Evolutionary conservation across 92 coral and sea anemone genomes (phyloP), one percentile per base, ranked within the genome.

Genomic region (Virgularia gustaviana): DNA sequence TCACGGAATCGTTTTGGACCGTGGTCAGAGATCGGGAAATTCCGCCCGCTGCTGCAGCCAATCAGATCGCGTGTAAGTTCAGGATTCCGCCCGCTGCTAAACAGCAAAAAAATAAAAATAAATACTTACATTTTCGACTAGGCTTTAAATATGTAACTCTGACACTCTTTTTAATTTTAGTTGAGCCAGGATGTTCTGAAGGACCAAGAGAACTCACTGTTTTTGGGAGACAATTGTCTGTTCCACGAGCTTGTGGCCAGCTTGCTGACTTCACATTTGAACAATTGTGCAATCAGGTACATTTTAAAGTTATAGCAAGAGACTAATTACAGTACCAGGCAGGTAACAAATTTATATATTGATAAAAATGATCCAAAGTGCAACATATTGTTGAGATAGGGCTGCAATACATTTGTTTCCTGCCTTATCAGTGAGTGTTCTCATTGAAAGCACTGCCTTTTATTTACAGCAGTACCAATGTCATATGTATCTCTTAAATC

Each of bases 181-280:
- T 54, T 78, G 85, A 80, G 36, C 80, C 83, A 13, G 49, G 62
- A 18, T 66, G 86, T 24, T 81, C 80, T 39, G 81, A 85, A 43
- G 88, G 85, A 61, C 78, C 94, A 16, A 83, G 58, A 42, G 84
- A 80, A 10, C 90, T 94, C 22, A 79, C 72, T 28, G 85, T 94
- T 23, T 86, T 85, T 32, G 90, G 92, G 1, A 85, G 99, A 22
- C 84, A 72, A 39, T 72, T 94, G 43, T 77, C 76, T 53, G 99
- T 96, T 1, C 94, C 96, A 0, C 79, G 66, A 52, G 78, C 90
- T 15, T 94, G 96, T 63, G 99, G 95, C 39, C 56, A 87, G 77
- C 63, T 87, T 12, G 96, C 99, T 1, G 99, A 89, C 66, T 94
- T 94, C 65, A 89, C 94, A 0, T 94, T 94, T 65, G 87, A 85